Evolutionary conservation across 2,113 vertebrate genomes (phyloP).

Genomic region (Psilopogon haemacephalus): DNA sequence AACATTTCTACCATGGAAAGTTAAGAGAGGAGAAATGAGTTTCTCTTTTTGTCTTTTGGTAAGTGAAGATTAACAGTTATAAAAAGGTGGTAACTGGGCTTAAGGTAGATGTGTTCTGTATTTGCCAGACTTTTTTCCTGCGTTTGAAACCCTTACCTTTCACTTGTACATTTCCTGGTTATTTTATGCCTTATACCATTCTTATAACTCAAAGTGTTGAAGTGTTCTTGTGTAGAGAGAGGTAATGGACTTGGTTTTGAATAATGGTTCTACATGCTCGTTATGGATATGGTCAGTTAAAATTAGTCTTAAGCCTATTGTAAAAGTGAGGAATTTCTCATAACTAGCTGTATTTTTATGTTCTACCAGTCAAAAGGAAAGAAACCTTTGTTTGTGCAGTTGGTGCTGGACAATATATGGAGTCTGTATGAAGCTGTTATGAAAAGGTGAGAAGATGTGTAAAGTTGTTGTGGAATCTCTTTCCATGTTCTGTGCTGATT

Average conservation of each 20-base stretch:
- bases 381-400: slow-evolving; percentile 94
- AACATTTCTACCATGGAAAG: not conserved
- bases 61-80: not conserved
- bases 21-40: not conserved
- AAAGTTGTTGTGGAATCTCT: not conserved
- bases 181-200: not conserved
- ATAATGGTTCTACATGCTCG: not conserved
- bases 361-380: slow-evolving; percentile 89
- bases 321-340: not conserved
- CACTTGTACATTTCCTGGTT: not conserved
- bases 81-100: not conserved
- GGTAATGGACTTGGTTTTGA: not conserved
- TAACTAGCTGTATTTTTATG: slow-evolving; percentile 27
- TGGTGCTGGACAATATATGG: slow-evolving; percentile 97
- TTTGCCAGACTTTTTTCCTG: not conserved
- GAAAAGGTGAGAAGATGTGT: slow-evolving; percentile 79
- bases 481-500: not conserved
- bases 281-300: not conserved
- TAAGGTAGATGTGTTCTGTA: not conserved
- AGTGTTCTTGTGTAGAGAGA: not conserved
- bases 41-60: not conserved
- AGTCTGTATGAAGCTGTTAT: slow-evolving; percentile 94
- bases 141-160: not conserved
- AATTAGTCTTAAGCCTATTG: not conserved
- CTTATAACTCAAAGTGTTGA: not conserved